phyloP scores from a whole-genome alignment of 1,140 invertebrate species.

The Plodia interpunctella region DNA sequence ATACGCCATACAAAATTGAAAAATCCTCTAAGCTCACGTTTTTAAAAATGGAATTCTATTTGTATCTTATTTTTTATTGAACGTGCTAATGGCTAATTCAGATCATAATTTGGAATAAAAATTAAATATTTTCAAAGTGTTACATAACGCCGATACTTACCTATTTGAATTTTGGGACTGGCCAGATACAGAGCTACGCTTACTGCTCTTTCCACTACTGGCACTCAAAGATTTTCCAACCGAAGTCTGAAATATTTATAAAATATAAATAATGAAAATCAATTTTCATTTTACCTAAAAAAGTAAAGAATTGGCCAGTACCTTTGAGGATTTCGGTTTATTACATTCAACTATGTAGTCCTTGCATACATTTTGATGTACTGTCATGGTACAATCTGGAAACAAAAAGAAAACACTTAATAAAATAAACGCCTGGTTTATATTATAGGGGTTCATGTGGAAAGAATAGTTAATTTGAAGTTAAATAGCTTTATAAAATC shows the following conservation, averaged over 20 bases:
- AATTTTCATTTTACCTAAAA: not conserved
- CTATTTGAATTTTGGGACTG: constrained; percentile 66
- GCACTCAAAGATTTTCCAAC: constrained; percentile 69
- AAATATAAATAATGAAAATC: not conserved
- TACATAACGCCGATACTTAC: constrained; percentile 38
- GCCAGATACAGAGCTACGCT: constrained; percentile 64
- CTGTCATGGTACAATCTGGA: constrained; percentile 88
- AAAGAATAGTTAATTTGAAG: no score
- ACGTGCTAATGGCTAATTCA: constrained; percentile 8
- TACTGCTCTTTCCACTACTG: constrained; percentile 64
- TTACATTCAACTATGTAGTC: constrained; percentile 89
- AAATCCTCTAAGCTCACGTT: constrained; percentile 14
- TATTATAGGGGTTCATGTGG: no score
- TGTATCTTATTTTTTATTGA: constrained; percentile 16
- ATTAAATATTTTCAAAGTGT: constrained; percentile 3
- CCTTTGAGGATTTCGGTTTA: constrained; percentile 83
- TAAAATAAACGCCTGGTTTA: no score
- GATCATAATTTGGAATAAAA: constrained; percentile 11
- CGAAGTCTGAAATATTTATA: constrained; percentile 46
- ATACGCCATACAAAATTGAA: constrained; percentile 51
- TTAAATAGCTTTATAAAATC: no score
- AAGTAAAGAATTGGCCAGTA: constrained; percentile 43
- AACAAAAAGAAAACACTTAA: constrained; percentile 33
- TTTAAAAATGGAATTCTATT: constrained; percentile 12
- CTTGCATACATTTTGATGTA: constrained; percentile 91